Conservation (phyloP, 1,140 invertebrate genomes). For the Globodera rostochiensis region DNA sequence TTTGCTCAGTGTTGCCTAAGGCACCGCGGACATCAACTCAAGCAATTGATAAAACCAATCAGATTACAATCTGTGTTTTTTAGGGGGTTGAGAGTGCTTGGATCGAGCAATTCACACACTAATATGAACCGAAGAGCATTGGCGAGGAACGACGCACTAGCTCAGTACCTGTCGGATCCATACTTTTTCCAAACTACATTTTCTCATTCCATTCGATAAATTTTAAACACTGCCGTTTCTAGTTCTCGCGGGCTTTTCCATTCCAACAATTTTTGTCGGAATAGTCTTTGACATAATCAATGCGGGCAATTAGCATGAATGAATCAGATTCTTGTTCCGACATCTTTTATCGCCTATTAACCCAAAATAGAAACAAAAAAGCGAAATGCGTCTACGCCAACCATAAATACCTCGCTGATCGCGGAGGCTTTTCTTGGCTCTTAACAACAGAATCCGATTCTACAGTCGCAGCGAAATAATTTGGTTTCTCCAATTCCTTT, state of each 20-base stretch:
- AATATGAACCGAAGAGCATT: constrained; percentile 32
- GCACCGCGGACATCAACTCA: no score
- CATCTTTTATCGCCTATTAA: constrained; percentile 2
- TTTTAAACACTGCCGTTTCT: no score
- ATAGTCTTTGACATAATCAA: no score
- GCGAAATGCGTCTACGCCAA: constrained; percentile 6
- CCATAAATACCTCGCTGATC: constrained; percentile 35
- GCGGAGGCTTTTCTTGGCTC: not conserved
- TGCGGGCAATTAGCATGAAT: no score
- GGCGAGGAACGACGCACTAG: constrained; percentile 22
- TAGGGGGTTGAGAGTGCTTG: constrained; percentile 35
- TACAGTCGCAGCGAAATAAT: constrained; percentile 8
- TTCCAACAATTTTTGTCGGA: no score
- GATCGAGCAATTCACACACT: constrained; percentile 29
- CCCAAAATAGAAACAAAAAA: constrained; percentile 5
- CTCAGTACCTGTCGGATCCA: constrained; percentile 23
- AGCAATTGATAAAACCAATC: no score
- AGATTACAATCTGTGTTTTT: not conserved
- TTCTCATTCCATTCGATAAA: constrained; percentile 15
- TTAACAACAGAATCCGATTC: not conserved
- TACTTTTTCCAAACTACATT: constrained; percentile 25
- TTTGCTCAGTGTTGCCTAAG: no score
- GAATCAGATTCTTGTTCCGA: no score
- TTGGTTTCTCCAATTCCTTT: constrained; percentile 1
- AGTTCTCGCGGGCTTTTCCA: no score